Evolutionary conservation across 2,113 vertebrate genomes (phyloP), one percentile per base, ranked within the genome.

Genomic region (Ammospiza caudacuta): DNA sequence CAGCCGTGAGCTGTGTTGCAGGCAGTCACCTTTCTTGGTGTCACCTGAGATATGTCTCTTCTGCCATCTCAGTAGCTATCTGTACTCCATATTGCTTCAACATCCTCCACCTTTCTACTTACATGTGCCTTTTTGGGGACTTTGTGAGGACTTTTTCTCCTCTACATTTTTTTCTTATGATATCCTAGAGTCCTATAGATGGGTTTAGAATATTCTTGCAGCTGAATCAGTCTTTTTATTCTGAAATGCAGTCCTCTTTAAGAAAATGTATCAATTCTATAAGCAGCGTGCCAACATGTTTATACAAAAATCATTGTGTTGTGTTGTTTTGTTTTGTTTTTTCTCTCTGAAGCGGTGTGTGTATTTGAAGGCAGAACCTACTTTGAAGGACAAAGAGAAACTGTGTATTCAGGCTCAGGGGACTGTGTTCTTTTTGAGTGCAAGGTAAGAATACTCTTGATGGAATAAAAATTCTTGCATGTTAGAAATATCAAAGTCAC

Each of bases 371-470:
- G 98, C 87, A 98, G 98, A 96, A 98, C 98, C 84, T 98, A 99
- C 96, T 98, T 99, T 97, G 99, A 99, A 93, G 99, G 98, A 91
- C 98, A 99, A 96, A 98, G 98, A 96, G 98, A 97, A 96, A 98
- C 99, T 1, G 98, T 99, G 77, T 98, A 98, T 86, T 99, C 99
- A 84, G 98, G 98, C 70, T 98, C 98, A 93, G 98, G 98, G 95
- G 98, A 98, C 49, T 99, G 99, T 93, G 97, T 99, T 97, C 98
- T 99, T n/a, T 99, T 99, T 97, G 98, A 99, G 92, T 99, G 99
- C 97, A 98, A 98, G 98, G 99, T 99, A 98, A 98, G 98, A 94
- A 74, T 69, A 85, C 35, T 39, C 19, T 67, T 91, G 63, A 62
- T 75, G 49, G 47, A 31, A 72, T 86, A 80, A 52, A 64, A 31